These are phyloP conservation scores for Apogon talboti DNA, from an alignment of 2,797 vertebrate species.

Conservation along the genomic window DNA sequence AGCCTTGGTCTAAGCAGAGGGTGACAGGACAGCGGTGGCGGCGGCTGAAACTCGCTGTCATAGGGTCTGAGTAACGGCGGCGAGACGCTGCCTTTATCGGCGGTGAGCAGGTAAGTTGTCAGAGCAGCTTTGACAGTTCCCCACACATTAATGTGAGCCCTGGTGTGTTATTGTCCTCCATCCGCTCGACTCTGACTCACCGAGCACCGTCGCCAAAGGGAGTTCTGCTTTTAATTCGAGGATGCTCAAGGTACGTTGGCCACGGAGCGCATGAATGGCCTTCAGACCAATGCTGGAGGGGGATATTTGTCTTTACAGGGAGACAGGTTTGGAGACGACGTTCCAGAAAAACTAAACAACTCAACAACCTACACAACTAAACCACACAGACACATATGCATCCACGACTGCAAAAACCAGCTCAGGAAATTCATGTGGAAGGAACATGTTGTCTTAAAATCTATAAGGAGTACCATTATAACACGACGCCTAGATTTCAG, in stretches of 20 bases:
- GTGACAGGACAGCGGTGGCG: slow-evolving; percentile 56
- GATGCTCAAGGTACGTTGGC: slow-evolving; percentile 1
- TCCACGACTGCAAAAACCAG: slow-evolving; percentile 30
- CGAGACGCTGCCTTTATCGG: slow-evolving; percentile 29
- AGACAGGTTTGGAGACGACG: slow-evolving; percentile 46
- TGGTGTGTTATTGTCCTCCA: slow-evolving; percentile 58
- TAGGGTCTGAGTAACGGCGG: slow-evolving; percentile 18
- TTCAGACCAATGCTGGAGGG: slow-evolving; percentile 25
- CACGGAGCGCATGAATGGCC: slow-evolving; percentile 55
- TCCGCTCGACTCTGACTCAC: slow-evolving; percentile 70
- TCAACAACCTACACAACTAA: slow-evolving; percentile 8
- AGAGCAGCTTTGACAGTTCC: slow-evolving; percentile 49
- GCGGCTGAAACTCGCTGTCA: slow-evolving; percentile 32
- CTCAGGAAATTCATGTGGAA: slow-evolving; percentile 27
- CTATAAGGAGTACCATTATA: no score
- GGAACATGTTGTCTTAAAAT: slow-evolving; percentile 6
- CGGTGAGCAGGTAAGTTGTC: slow-evolving; percentile 56
- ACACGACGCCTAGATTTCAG: no score
- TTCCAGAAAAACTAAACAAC: no score
- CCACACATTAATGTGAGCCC: slow-evolving; percentile 67
- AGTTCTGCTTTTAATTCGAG: slow-evolving; percentile 27
- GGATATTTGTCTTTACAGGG: slow-evolving; percentile 18
- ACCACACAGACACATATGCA: slow-evolving; percentile 10
- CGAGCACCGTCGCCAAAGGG: slow-evolving; percentile 42
- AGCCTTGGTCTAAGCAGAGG: slow-evolving; percentile 52